Base-by-base conservation (phyloP, 2,888 invertebrate genomes). In the Patella caerulea region DNA sequence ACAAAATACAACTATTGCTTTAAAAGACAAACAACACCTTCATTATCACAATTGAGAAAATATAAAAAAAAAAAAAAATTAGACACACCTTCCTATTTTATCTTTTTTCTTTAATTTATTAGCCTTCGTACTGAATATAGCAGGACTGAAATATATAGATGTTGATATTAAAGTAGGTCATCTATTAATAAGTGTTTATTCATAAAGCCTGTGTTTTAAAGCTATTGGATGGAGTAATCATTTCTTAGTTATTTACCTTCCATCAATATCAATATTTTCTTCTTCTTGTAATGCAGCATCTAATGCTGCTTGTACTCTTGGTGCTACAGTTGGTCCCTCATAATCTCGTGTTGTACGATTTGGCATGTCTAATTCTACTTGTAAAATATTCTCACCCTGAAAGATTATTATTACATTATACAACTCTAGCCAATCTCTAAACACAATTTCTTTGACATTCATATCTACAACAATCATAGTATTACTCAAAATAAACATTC, bases 321-420 rank as follows among this genome's bases (percentile, higher is more conserved):
- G 95, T n/a, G 95, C 95, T 73, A 95, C 94, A 0, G 93, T 92
- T 0, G 95, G 95, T 70, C 94, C 94, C 82, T 94, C 94, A 92
- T 96, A 96, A 86, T 95, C 94, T 85, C 95, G 93, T 0, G 96
- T 96, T 78, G 96, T 96, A 88, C 95, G 91, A 74, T 94, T 94
- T 69, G 96, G 95, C 93, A 95, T 94, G 88, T 96, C 95, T 83
- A 96, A 93, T 87, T 95, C 94, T 83, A 96, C 93, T 87, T 94
- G 94, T 83, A 96, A 92, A 81, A 96, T 94, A 92, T 96, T 95
- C 91, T 96, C 96, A 71, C 93, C 94, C 93, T 92, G 82, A 1
- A 77, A 81, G 19, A 56, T 71, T 19, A 19, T 11, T 24, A 24
- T 19, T 19, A 24, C 3, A 65, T n/a, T 24, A 45, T 45, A 45